Evolutionary conservation across 2,113 vertebrate species (phyloP).

Genomic region (Heteronetta atricapilla): DNA sequence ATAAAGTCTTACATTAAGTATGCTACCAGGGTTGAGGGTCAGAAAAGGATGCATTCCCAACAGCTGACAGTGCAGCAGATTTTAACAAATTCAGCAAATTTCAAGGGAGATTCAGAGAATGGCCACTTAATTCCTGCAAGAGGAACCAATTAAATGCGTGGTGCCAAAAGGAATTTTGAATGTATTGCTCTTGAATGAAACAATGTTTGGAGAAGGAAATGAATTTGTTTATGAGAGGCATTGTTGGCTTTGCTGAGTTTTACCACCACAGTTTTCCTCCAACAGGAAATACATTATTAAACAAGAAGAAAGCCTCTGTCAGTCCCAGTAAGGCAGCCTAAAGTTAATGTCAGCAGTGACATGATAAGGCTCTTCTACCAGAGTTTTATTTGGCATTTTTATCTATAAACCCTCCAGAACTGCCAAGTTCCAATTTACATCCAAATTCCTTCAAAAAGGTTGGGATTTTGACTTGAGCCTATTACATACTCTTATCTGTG

Average conservation of each 20-base stretch:
- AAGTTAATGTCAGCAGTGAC: not conserved
- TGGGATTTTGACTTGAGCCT: not conserved
- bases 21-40: not conserved
- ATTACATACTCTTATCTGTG: not conserved
- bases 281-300: conserved; percentile 51
- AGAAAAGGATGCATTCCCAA: not conserved
- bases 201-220: conserved; percentile 59
- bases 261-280: conserved; percentile 50
- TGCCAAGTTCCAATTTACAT: not conserved
- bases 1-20: not conserved
- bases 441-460: not conserved
- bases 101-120: not conserved
- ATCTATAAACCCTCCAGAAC: not conserved
- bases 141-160: not conserved
- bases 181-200: conserved; percentile 40
- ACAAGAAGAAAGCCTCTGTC: conserved; percentile 10
- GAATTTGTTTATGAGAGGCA: conserved; percentile 43
- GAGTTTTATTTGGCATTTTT: not conserved
- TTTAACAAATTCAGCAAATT: not conserved
- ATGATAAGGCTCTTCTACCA: not conserved
- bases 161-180: not conserved
- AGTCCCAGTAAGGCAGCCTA: not conserved
- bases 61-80: not conserved
- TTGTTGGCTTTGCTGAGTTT: conserved; percentile 54
- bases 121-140: not conserved